Evolutionary conservation across 2,797 vertebrate genomes (phyloP).

Genomic region (Saxicola maurus): DNA sequence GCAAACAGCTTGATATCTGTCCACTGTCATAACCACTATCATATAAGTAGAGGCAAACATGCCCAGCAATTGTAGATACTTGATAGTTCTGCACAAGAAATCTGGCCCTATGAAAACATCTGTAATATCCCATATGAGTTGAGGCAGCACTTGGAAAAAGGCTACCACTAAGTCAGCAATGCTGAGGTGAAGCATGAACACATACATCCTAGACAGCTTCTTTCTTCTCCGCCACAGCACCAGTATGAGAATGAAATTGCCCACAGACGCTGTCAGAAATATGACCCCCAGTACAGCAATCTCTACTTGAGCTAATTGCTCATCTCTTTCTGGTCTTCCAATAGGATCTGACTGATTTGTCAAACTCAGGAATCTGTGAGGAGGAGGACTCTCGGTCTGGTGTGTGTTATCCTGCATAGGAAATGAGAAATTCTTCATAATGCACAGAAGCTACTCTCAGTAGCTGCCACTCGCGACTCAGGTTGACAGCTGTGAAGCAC

Average conservation of each 20-base stretch:
- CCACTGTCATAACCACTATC: slow-evolving; percentile 67
- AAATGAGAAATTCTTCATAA: slow-evolving; percentile 66
- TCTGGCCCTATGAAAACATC: slow-evolving; percentile 67
- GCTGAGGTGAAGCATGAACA: slow-evolving; percentile 71
- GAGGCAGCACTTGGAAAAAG: slow-evolving; percentile 69
- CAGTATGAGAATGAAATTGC: slow-evolving; percentile 62
- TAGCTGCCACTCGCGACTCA: slow-evolving; percentile 13
- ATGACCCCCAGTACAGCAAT: slow-evolving; percentile 62
- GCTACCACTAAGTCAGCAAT: slow-evolving; percentile 67
- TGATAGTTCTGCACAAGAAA: slow-evolving; percentile 65
- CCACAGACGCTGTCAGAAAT: slow-evolving; percentile 62
- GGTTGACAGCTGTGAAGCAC: slow-evolving; percentile 9
- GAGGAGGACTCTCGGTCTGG: slow-evolving; percentile 25
- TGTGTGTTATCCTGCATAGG: slow-evolving; percentile 36
- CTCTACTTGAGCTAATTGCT: slow-evolving; percentile 58
- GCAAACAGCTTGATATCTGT: slow-evolving; percentile 64
- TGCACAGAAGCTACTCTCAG: slow-evolving; percentile 10
- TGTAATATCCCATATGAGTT: slow-evolving; percentile 69
- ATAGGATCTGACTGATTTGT: slow-evolving; percentile 46
- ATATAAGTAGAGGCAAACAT: slow-evolving; percentile 70
- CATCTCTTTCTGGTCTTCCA: slow-evolving; percentile 60
- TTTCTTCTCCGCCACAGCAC: slow-evolving; percentile 63
- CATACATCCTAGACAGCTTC: slow-evolving; percentile 65
- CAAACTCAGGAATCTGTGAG: slow-evolving; percentile 27
- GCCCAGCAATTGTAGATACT: slow-evolving; percentile 66